Evolutionary conservation across 1,140 invertebrate genomes (phyloP).

Genomic region (Probaryconus sp.): DNA sequence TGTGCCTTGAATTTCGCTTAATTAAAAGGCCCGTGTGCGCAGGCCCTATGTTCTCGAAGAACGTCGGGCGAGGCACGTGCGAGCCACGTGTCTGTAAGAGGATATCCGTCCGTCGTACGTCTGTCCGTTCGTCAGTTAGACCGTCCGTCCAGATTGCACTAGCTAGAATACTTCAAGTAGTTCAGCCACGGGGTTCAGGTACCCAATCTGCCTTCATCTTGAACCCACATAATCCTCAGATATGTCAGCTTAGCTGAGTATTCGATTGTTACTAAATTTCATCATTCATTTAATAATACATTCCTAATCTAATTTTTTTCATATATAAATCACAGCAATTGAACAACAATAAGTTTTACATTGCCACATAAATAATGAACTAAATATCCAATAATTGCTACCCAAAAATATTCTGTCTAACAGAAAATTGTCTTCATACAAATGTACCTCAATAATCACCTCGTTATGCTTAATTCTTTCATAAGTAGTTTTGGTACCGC

Average conservation of each 20-base stretch:
- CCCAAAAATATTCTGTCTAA: no score
- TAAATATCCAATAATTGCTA: no score
- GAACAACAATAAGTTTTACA: no score
- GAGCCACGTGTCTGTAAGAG: slow-evolving; percentile 76
- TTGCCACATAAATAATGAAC: no score
- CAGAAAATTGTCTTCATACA: no score
- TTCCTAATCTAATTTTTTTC: no score
- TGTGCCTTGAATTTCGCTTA: slow-evolving; percentile 74
- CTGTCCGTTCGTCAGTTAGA: slow-evolving; percentile 43
- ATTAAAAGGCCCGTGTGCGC: slow-evolving; percentile 71
- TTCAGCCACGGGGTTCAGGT: slow-evolving; percentile 50
- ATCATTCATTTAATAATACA: background rate
- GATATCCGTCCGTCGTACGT: slow-evolving; percentile 71
- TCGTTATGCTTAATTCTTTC: slow-evolving; percentile 29
- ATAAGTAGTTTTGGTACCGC: slow-evolving; percentile 14
- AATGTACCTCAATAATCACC: slow-evolving; percentile 22
- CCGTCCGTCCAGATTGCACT: slow-evolving; percentile 39
- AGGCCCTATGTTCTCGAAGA: slow-evolving; percentile 51
- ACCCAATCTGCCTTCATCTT: slow-evolving; percentile 45
- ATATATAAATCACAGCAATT: no score
- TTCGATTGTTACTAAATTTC: slow-evolving; percentile 31
- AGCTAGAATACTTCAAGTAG: slow-evolving; percentile 42
- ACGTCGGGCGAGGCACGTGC: slow-evolving; percentile 70
- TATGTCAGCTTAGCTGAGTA: slow-evolving; percentile 44
- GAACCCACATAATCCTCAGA: slow-evolving; percentile 46